A percentile compares a stretch with the other conserved stretches of the same genome.
phyloP scores from a whole-genome alignment of 2,113 vertebrate genomes.

The Myotis yumanensis region DNA sequence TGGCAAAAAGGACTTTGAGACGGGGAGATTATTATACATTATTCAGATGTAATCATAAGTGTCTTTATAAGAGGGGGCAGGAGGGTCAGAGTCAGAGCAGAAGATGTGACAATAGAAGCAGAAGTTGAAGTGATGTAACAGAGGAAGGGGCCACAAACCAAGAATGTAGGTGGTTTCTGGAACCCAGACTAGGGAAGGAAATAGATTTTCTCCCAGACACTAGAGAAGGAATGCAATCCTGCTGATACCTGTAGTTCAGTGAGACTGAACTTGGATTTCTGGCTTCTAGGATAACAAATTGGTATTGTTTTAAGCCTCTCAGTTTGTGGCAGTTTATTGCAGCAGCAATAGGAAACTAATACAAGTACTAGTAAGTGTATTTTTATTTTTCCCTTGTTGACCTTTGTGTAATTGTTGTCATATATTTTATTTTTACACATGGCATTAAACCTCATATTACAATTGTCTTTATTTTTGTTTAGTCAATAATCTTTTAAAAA shows the following conservation, averaged over 20 bases:
- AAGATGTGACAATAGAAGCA: background rate
- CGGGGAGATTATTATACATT: background rate
- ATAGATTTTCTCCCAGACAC: background rate
- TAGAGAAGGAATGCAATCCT: background rate
- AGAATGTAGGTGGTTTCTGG: background rate
- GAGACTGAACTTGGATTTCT: background rate
- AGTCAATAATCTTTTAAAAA: background rate
- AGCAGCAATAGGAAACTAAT: background rate
- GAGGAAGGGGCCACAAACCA: background rate
- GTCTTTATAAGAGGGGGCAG: background rate
- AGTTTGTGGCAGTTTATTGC: background rate
- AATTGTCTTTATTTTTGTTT: background rate
- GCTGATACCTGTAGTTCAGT: background rate
- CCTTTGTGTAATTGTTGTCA: background rate
- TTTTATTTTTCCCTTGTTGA: background rate
- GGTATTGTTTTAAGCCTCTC: background rate
- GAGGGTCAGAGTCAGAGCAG: background rate
- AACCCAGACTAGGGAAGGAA: background rate
- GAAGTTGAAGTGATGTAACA: background rate
- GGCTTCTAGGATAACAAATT: background rate
- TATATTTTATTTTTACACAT: slow-evolving; percentile 2
- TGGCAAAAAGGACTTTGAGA: background rate
- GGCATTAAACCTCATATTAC: background rate
- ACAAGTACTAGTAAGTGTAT: background rate
- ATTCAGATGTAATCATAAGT: background rate